Conservation (phyloP, 1,140 invertebrate species). For the Atta colombica region DNA sequence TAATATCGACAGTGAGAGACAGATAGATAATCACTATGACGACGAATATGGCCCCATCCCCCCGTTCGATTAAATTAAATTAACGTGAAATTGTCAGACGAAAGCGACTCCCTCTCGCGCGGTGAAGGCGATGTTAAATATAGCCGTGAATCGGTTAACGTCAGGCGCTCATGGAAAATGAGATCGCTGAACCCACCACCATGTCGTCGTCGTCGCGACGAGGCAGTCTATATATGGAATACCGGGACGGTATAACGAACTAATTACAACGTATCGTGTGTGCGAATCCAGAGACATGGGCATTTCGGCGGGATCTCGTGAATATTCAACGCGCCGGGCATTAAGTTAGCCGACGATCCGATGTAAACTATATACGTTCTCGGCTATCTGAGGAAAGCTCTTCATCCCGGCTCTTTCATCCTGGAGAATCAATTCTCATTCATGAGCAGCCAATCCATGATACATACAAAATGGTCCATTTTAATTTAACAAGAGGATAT, state of each 20-base stretch:
- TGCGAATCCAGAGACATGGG: conserved; percentile 9
- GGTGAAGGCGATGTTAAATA: conserved; percentile 32
- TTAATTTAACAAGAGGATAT: neutral
- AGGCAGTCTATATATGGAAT: conserved; percentile 32
- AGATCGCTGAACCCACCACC: conserved; percentile 50
- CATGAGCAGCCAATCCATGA: conserved; percentile 32
- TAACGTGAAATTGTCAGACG: conserved; percentile 59
- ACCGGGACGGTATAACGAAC: conserved; percentile 40
- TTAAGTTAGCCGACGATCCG: conserved; percentile 54
- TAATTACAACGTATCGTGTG: conserved; percentile 65
- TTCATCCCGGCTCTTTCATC: conserved; percentile 51
- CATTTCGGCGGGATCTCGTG: conserved; percentile 63
- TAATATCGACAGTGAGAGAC: conserved; percentile 44
- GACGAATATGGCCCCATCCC: neutral
- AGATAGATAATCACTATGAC: conserved; percentile 30
- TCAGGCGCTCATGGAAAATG: conserved; percentile 50
- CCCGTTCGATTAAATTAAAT: conserved; percentile 56
- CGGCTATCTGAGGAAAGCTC: neutral
- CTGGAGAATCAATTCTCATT: conserved; percentile 56
- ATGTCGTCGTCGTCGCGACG: conserved; percentile 19
- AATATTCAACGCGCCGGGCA: conserved; percentile 69
- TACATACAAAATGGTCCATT: neutral
- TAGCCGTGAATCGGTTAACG: conserved; percentile 46
- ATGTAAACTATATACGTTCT: conserved; percentile 18
- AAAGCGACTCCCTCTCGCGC: neutral